A percentile compares a stretch with the other conserved stretches of the same genome.
These are phyloP conservation scores for Sinonovacula constricta DNA, from an alignment of 1,140 invertebrate genomes.

Conservation along the genomic window DNA sequence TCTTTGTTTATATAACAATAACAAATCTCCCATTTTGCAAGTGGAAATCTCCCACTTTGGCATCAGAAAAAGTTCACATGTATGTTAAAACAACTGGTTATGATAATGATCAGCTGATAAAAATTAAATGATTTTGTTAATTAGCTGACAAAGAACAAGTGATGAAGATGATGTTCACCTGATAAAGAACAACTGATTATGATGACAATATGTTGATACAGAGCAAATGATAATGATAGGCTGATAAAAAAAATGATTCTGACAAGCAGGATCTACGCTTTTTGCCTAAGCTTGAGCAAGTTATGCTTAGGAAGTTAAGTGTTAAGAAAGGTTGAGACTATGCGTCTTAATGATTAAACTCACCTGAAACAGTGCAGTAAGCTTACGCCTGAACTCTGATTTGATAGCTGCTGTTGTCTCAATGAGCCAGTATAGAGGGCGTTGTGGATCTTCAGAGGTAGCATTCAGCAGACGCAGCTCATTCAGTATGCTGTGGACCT, in stretches of 20 bases:
- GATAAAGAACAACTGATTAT: neutral
- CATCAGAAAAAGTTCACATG: too few relatives aligned
- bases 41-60: too few relatives aligned
- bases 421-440: conserved; percentile 29
- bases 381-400: conserved; percentile 2
- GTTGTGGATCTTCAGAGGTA: neutral
- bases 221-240: neutral
- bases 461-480: neutral
- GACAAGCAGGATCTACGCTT: too few relatives aligned
- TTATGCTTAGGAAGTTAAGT: too few relatives aligned
- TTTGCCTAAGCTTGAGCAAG: too few relatives aligned
- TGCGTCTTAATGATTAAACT: neutral
- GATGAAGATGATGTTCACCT: neutral
- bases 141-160: neutral
- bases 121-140: neutral
- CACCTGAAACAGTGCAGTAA: conserved; percentile 15
- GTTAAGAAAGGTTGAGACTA: neutral
- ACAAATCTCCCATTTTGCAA: too few relatives aligned
- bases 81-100: too few relatives aligned
- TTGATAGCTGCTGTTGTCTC: conserved; percentile 10
- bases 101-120: neutral
- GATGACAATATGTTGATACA: neutral
- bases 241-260: neutral
- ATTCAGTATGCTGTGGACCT: conserved; percentile 3
- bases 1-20: too few relatives aligned